Evolutionary conservation across 2,113 vertebrate genomes (phyloP).

Genomic region (Hystrix cristata): DNA sequence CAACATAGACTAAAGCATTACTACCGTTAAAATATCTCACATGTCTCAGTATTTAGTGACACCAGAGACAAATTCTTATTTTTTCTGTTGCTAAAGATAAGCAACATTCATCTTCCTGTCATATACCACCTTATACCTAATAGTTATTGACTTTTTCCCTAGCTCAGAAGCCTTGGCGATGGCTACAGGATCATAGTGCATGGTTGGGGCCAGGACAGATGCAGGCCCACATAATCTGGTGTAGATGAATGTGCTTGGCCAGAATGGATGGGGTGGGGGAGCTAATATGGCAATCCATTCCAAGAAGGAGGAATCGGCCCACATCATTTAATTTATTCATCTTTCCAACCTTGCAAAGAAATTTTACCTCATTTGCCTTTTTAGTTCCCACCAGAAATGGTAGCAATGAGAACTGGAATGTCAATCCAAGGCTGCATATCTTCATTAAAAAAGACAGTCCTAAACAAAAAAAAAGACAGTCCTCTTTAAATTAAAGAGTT

Average conservation of each 20-base stretch:
- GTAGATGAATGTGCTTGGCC: too few species aligned
- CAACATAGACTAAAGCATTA: background rate
- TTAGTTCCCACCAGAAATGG: background rate
- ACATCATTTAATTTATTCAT: background rate
- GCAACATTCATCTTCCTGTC: background rate
- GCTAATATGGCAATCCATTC: background rate
- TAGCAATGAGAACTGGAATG: background rate
- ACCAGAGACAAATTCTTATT: background rate
- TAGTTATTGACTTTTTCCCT: background rate
- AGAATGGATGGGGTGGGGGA: background rate
- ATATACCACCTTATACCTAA: background rate
- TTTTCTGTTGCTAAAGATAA: background rate
- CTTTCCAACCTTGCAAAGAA: background rate
- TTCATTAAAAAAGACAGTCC: background rate
- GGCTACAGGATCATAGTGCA: accelerated
- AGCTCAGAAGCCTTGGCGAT: background rate
- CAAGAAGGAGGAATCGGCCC: background rate
- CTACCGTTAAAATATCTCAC: background rate
- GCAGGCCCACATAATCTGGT: background rate
- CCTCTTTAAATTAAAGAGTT: background rate
- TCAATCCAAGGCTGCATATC: background rate
- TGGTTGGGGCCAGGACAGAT: background rate
- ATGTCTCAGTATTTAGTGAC: background rate
- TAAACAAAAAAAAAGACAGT: too few species aligned
- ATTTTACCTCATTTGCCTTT: background rate